These are phyloP conservation scores for Plumapathes pennacea DNA, from an alignment of 92 coral and sea anemone genomes.

Conservation along the genomic window DNA sequence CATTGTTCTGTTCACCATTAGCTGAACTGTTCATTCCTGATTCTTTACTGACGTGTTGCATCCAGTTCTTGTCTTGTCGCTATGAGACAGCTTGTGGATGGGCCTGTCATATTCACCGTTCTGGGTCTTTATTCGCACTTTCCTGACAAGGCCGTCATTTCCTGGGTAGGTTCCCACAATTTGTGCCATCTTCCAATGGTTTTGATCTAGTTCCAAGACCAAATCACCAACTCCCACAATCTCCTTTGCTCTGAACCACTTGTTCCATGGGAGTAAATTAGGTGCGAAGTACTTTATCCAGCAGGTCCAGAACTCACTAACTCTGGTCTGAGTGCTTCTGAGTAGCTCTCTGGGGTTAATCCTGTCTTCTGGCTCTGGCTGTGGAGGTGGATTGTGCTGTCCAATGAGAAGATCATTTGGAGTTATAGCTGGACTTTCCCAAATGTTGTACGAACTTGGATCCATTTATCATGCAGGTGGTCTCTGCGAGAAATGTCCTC, in stretches of 20 bases:
- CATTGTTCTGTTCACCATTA: no score
- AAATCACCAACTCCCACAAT: conserved; percentile 44
- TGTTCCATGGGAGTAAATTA: conserved; percentile 48
- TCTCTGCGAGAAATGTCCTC: conserved; percentile 38
- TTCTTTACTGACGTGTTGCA: no score
- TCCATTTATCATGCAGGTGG: conserved; percentile 16
- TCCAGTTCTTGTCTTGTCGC: no score
- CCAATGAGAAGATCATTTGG: conserved; percentile 61
- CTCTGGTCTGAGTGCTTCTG: conserved; percentile 11
- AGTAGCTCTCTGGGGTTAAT: conserved; percentile 45
- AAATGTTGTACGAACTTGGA: conserved; percentile 5
- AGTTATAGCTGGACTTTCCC: conserved; percentile 33
- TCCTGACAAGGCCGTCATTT: conserved; percentile 47
- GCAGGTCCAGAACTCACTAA: conserved; percentile 37
- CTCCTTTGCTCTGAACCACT: conserved; percentile 48
- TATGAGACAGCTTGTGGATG: conserved; percentile 60
- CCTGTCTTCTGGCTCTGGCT: conserved; percentile 36
- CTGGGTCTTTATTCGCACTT: conserved; percentile 45
- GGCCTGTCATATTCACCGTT: conserved; percentile 58
- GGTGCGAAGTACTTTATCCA: conserved; percentile 71
- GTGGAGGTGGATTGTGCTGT: conserved; percentile 44
- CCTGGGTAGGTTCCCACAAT: conserved; percentile 53
- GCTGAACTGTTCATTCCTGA: no score
- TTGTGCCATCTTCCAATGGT: conserved; percentile 55
- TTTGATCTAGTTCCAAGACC: conserved; percentile 40